A percentile compares a stretch with the other conserved stretches of the same genome.
These are phyloP conservation scores for Folsomia candida DNA, from an alignment of 2,888 invertebrate genomes.

Conservation along the genomic window DNA sequence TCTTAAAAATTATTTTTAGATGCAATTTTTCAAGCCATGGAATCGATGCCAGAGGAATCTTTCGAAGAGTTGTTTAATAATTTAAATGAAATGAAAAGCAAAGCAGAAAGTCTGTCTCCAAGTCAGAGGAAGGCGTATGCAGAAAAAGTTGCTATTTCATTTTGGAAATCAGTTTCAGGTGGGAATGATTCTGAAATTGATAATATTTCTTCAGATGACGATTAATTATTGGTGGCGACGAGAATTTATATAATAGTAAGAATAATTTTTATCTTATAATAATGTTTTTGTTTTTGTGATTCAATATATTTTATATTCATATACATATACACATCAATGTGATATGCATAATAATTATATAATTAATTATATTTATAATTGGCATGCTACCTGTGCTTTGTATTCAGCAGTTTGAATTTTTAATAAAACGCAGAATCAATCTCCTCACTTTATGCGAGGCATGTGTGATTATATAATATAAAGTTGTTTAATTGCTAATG, in stretches of 20 bases:
- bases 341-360: not conserved
- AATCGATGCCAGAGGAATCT: constrained; percentile 46
- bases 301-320: not conserved
- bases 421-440: too few species aligned
- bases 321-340: not conserved
- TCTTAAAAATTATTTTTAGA: constrained; percentile 18
- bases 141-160: constrained; percentile 69
- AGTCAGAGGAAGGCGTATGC: constrained; percentile 67
- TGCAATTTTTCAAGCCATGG: constrained; percentile 44
- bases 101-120: constrained; percentile 63
- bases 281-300: not conserved
- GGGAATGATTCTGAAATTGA: constrained; percentile 67
- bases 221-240: constrained; percentile 18
- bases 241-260: not conserved
- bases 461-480: too few species aligned
- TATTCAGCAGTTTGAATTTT: too few species aligned
- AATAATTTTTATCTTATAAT: too few species aligned
- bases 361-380: too few species aligned
- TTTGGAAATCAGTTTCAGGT: constrained; percentile 69
- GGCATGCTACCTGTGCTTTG: too few species aligned
- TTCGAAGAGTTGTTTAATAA: constrained; percentile 61
- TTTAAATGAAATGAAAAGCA: constrained; percentile 67
- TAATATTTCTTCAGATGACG: constrained; percentile 52
- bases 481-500: too few species aligned
- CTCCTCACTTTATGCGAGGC: too few species aligned